These are phyloP conservation scores for Arbacia lixula DNA, from an alignment of 53 echinoderm and acorn worm species.

Conservation along the genomic window DNA sequence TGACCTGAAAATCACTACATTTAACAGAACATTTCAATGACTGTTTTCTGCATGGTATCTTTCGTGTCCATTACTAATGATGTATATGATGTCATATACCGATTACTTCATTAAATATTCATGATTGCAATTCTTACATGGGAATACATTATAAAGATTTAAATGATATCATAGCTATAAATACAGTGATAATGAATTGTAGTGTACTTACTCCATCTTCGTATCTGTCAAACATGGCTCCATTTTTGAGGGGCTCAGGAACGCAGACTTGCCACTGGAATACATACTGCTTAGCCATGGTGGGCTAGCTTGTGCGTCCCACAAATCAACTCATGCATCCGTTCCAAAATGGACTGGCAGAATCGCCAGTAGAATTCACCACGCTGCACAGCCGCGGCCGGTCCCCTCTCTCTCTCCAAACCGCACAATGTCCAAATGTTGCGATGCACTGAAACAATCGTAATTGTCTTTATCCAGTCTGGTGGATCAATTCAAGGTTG, in stretches of 20 bases:
- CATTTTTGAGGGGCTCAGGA: conserved; percentile 83
- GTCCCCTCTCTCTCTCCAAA: not conserved
- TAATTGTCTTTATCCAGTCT: not conserved
- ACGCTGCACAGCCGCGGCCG: not conserved
- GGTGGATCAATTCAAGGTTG: not conserved
- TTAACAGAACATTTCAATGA: no score
- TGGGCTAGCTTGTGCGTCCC: conserved; percentile 46
- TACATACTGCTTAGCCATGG: conserved; percentile 96
- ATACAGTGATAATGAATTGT: no score
- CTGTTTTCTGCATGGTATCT: no score
- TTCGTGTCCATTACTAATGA: no score
- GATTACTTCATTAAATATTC: no score
- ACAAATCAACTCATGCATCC: conserved; percentile 28
- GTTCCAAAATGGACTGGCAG: not conserved
- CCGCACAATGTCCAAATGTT: not conserved
- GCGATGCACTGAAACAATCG: not conserved
- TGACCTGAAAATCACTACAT: no score
- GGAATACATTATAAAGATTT: no score
- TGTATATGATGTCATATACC: no score
- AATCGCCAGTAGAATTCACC: not conserved
- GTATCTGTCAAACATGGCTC: conserved; percentile 92
- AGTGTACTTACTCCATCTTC: conserved; percentile 84
- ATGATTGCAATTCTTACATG: no score
- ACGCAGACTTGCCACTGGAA: conserved; percentile 93
- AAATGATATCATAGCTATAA: no score